Conservation (phyloP, 2,797 vertebrate genomes). For the Chloroceryle amazona region DNA sequence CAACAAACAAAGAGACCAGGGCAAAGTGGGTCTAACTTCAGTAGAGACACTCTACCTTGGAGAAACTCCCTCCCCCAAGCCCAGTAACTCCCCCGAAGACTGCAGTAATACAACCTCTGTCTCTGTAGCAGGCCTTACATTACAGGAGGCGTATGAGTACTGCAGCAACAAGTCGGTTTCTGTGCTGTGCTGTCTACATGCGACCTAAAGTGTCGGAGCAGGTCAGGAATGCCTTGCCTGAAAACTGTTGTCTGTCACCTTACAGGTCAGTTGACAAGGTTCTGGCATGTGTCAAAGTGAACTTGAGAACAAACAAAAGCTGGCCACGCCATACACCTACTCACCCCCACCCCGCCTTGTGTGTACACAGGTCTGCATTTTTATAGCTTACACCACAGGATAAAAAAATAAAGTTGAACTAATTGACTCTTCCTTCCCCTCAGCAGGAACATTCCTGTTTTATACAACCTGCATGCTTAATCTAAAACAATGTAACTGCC, state of each 20-base stretch:
- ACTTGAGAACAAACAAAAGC: neutral
- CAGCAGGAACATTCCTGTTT: neutral
- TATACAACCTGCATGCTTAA: neutral
- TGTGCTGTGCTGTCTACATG: accelerated
- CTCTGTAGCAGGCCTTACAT: neutral
- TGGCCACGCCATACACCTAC: neutral
- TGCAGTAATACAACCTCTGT: neutral
- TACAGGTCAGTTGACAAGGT: neutral
- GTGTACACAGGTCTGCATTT: neutral
- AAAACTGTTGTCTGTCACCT: neutral
- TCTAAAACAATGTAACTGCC: neutral
- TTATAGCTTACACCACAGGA: neutral
- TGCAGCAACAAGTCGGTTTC: neutral
- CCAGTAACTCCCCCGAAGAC: neutral
- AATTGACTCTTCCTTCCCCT: neutral
- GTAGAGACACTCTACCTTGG: neutral
- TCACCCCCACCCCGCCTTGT: accelerated
- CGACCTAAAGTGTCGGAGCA: neutral
- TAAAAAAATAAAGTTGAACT: neutral
- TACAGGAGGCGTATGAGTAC: neutral
- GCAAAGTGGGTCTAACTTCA: neutral
- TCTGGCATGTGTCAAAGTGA: neutral
- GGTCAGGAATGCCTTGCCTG: neutral
- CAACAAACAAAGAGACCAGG: neutral
- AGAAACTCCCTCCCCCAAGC: accelerated